Conservation (phyloP, 2,113 vertebrate species). For the Calyptommatus sinebrachiatus region DNA sequence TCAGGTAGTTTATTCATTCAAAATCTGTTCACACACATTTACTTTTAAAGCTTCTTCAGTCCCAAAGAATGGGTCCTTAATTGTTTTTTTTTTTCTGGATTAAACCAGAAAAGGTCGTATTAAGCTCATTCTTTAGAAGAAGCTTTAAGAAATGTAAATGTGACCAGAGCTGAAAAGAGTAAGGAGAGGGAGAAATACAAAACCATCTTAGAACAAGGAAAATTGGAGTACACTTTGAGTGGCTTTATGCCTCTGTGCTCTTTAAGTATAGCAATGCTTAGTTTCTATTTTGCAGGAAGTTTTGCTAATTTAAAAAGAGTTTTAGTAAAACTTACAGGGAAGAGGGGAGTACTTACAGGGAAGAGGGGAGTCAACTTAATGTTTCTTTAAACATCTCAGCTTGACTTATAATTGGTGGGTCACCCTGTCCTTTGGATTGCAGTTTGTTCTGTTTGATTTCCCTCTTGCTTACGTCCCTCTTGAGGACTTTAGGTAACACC, state of each 20-base stretch:
- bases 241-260: neutral
- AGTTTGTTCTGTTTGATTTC: neutral
- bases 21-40: neutral
- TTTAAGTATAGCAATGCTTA: neutral
- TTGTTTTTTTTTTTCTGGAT: too few relatives aligned
- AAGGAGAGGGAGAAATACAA: neutral
- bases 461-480: neutral
- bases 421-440: neutral
- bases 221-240: neutral
- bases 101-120: too few relatives aligned
- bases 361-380: slow-evolving; percentile 8
- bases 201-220: neutral
- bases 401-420: neutral
- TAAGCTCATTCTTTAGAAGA: too few relatives aligned
- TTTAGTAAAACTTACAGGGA: slow-evolving; percentile 19
- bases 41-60: too few relatives aligned
- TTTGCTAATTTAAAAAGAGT: neutral
- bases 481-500: neutral
- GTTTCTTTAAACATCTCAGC: neutral
- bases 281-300: neutral
- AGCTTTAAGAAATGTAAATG: too few relatives aligned
- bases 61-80: too few relatives aligned
- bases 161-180: too few relatives aligned
- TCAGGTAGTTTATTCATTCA: neutral
- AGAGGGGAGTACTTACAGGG: too few relatives aligned